A percentile compares a stretch with the other conserved stretches of the same genome.
Conservation (phyloP, 1,140 invertebrate species). For the Riptortus pedestris region DNA sequence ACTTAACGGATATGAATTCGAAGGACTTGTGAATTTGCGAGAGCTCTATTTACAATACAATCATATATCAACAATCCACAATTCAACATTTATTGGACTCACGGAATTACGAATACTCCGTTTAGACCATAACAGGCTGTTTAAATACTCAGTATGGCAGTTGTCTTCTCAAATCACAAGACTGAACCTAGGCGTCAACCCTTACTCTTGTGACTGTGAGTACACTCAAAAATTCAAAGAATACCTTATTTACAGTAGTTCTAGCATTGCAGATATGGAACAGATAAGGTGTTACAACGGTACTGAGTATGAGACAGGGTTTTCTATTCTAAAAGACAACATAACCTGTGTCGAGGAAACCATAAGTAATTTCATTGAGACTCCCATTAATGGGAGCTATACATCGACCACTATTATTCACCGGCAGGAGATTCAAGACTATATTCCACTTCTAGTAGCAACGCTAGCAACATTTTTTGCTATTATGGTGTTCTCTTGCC, state of each 20-base stretch:
- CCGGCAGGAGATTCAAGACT: slow-evolving; percentile 60
- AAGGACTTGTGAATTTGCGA: slow-evolving; percentile 50
- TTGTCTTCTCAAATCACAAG: slow-evolving; percentile 53
- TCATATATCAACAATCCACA: slow-evolving; percentile 57
- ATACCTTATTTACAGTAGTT: slow-evolving; percentile 54
- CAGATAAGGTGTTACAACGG: slow-evolving; percentile 53
- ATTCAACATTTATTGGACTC: slow-evolving; percentile 64
- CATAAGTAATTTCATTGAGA: slow-evolving; percentile 37
- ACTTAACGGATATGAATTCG: slow-evolving; percentile 75
- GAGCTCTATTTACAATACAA: slow-evolving; percentile 57
- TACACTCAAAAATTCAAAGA: slow-evolving; percentile 67
- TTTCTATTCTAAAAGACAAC: slow-evolving; percentile 39
- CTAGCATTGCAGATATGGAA: slow-evolving; percentile 51
- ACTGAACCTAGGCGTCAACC: slow-evolving; percentile 62
- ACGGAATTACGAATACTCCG: slow-evolving; percentile 56
- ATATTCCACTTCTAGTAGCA: slow-evolving; percentile 62
- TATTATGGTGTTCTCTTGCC: slow-evolving; percentile 55
- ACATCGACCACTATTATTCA: slow-evolving; percentile 59
- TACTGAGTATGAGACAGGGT: slow-evolving; percentile 47
- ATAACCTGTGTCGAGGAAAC: slow-evolving; percentile 32
- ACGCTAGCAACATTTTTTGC: slow-evolving; percentile 60
- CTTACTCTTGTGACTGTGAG: slow-evolving; percentile 80
- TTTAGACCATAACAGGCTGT: slow-evolving; percentile 67
- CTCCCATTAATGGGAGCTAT: slow-evolving; percentile 52
- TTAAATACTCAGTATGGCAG: slow-evolving; percentile 63